A percentile compares a stretch with the other conserved stretches of the same genome.
Evolutionary conservation across 2,113 vertebrate species (phyloP).

Genomic region (Morone saxatilis): DNA sequence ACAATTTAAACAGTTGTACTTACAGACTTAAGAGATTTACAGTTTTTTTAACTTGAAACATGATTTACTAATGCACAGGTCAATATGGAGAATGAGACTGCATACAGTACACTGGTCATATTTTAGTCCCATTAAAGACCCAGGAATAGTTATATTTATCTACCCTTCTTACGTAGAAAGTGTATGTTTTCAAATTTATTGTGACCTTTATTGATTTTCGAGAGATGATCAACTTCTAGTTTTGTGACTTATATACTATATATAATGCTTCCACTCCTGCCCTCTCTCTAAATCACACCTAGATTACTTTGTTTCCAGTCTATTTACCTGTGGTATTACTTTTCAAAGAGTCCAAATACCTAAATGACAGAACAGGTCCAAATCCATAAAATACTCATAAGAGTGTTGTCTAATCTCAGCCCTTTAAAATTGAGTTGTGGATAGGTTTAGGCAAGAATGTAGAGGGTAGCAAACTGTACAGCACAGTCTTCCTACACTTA

Average conservation of each 20-base stretch:
- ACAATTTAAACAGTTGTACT: background rate
- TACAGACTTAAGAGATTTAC: background rate
- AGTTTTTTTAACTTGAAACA: background rate
- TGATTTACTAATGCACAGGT: background rate
- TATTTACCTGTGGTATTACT: background rate
- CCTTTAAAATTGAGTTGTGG: too few relatives aligned
- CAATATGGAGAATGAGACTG: background rate
- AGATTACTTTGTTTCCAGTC: background rate
- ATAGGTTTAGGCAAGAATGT: too few relatives aligned
- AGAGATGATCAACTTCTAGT: background rate
- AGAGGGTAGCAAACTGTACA: too few relatives aligned
- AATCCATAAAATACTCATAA: too few relatives aligned
- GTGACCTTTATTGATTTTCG: background rate
- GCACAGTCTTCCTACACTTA: background rate
- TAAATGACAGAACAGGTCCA: too few relatives aligned
- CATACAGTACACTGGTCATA: background rate
- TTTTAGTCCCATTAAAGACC: background rate
- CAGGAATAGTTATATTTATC: background rate
- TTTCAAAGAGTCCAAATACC: background rate
- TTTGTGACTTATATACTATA: background rate
- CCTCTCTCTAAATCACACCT: background rate
- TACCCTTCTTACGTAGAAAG: background rate
- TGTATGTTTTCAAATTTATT: background rate
- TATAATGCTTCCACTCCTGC: background rate
- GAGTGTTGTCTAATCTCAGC: too few relatives aligned